Evolutionary conservation across 2,888 invertebrate genomes (phyloP).

Genomic region (Stomorhina lunata): DNA sequence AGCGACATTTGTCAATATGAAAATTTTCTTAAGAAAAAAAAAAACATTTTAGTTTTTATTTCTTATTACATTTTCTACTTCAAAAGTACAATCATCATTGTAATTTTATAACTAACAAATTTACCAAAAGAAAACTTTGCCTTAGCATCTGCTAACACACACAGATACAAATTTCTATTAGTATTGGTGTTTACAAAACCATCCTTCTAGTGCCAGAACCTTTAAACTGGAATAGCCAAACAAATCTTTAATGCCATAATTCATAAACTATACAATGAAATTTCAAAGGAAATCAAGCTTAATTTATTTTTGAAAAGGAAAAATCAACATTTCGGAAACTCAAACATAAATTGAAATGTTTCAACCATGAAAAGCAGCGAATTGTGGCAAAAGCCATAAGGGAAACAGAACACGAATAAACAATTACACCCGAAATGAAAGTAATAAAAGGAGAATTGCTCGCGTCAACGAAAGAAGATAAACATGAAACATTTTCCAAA

Average conservation of each 20-base stretch:
- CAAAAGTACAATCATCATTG: not conserved
- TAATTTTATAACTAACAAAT: not conserved
- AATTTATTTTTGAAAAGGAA: constrained; percentile 44
- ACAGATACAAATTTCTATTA: not conserved
- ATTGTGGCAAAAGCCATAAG: not conserved
- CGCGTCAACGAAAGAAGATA: not conserved
- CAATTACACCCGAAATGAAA: too few species aligned
- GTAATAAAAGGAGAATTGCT: not conserved
- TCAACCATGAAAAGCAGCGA: not conserved
- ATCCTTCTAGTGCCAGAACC: not conserved
- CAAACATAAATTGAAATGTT: constrained; percentile 29
- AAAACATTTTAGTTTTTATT: not conserved
- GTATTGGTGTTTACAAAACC: not conserved
- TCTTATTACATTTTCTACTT: not conserved
- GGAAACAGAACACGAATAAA: not conserved
- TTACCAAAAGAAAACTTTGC: not conserved
- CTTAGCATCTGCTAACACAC: not conserved
- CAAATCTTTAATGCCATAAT: constrained; percentile 32
- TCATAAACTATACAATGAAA: constrained; percentile 34
- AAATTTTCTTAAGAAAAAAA: constrained; percentile 26
- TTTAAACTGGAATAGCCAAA: not conserved
- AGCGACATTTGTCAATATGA: constrained; percentile 66
- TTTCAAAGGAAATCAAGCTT: constrained; percentile 51
- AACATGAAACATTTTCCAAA: constrained; percentile 33
- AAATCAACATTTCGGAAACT: constrained; percentile 27